Evolutionary conservation across 2,888 invertebrate species (phyloP).

Genomic region (Cantharis rufa): DNA sequence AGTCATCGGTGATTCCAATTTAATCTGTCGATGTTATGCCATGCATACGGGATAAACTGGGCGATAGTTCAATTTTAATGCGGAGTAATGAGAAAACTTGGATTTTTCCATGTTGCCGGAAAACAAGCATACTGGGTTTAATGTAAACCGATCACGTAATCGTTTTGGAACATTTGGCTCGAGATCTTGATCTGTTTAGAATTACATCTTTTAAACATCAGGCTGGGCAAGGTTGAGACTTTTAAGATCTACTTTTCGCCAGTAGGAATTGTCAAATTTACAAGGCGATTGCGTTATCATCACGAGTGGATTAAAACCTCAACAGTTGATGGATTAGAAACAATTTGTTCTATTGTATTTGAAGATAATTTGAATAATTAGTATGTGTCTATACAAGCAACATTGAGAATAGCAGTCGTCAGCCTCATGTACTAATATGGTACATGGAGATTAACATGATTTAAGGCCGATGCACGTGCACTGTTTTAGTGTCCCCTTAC

Average conservation of each 20-base stretch:
- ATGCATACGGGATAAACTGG: not conserved
- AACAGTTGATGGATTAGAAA: not conserved
- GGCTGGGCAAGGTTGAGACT: not conserved
- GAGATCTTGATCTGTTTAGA: not conserved
- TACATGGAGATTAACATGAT: conserved; percentile 22
- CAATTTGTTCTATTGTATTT: conserved; percentile 2
- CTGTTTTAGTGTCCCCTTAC: conserved; percentile 15
- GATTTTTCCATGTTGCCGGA: not conserved
- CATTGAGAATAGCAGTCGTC: conserved; percentile 15
- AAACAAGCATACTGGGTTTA: not conserved
- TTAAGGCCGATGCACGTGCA: conserved; percentile 25
- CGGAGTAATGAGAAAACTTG: not conserved
- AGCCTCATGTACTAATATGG: conserved; percentile 24
- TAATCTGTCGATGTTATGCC: not conserved
- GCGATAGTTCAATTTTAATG: not conserved
- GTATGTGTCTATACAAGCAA: conserved; percentile 4
- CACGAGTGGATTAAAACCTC: not conserved
- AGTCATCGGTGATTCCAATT: not conserved
- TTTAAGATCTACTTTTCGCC: not conserved
- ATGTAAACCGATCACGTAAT: not conserved
- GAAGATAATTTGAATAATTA: conserved; percentile 3
- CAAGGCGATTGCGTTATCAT: not conserved
- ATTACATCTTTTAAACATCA: not conserved
- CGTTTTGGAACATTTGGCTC: not conserved
- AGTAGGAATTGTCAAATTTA: not conserved